Percentiles rank a stretch among this genome's conserved stretches.
Conservation (phyloP, 2,113 vertebrate genomes). For the Chrysochloris asiatica region DNA sequence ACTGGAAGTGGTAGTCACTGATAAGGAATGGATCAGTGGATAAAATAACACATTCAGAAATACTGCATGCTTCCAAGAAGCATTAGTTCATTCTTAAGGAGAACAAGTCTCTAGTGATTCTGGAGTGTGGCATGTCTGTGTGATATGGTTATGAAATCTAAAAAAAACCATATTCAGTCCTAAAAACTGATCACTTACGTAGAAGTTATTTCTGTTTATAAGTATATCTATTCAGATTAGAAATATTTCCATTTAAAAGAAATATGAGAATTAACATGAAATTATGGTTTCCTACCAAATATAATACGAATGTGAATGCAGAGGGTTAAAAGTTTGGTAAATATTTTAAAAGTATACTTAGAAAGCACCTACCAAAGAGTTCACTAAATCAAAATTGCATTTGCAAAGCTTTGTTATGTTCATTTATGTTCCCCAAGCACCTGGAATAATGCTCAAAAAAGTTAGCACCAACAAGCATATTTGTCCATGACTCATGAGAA, state of each 20-base stretch:
- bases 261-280: slow-evolving; percentile 31
- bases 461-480: neutral
- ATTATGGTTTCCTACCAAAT: neutral
- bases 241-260: neutral
- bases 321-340: slow-evolving; percentile 2
- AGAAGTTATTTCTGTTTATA: neutral
- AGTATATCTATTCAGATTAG: neutral
- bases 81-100: neutral
- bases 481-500: neutral
- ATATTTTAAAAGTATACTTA: neutral
- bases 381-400: neutral
- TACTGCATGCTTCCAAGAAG: neutral
- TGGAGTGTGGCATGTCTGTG: neutral
- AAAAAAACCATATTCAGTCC: neutral
- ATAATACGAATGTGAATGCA: neutral
- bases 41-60: neutral
- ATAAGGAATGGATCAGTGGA: slow-evolving; percentile 12
- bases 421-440: neutral
- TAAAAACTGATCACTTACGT: neutral
- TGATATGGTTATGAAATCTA: neutral
- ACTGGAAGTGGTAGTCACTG: slow-evolving; percentile 35
- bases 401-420: neutral
- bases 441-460: neutral
- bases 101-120: neutral
- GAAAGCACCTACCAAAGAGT: neutral